Evolutionary conservation across 2,888 invertebrate genomes (phyloP).

Genomic region (Troglohyphantes excavatus): DNA sequence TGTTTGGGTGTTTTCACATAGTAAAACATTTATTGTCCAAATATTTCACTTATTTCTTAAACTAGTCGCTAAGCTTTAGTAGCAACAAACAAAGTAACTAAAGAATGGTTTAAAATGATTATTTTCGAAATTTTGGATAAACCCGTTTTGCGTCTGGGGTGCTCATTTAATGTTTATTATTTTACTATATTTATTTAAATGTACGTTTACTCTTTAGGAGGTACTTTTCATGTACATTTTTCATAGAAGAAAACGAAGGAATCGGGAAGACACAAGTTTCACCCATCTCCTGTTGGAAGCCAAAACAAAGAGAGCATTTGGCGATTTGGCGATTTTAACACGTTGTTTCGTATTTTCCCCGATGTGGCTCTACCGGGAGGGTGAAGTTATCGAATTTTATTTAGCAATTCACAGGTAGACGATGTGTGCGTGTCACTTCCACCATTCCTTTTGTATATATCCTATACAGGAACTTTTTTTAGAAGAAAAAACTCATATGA

Average conservation of each 20-base stretch:
- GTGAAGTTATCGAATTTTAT: neutral
- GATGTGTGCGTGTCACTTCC: slow-evolving; percentile 39
- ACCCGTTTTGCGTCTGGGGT: no score
- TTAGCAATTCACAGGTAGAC: slow-evolving; percentile 3
- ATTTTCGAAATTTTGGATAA: no score
- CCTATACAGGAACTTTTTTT: slow-evolving; percentile 67
- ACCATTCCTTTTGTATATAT: slow-evolving; percentile 68
- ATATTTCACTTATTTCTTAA: no score
- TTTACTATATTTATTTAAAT: neutral
- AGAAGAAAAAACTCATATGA: slow-evolving; percentile 6
- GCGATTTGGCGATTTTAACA: neutral
- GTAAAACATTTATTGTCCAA: no score
- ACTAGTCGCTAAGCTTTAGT: no score
- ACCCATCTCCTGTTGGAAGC: neutral
- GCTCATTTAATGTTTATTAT: no score
- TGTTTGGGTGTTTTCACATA: no score
- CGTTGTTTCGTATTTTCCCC: neutral
- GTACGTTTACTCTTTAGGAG: neutral
- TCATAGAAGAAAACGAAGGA: slow-evolving; percentile 25
- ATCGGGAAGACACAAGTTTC: slow-evolving; percentile 12
- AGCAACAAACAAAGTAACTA: no score
- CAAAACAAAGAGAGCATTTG: neutral
- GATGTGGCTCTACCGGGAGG: neutral
- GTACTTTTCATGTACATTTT: neutral
- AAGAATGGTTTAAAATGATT: no score